phyloP scores from a whole-genome alignment of 2,113 vertebrate species.

The Phyllostomus discolor region DNA sequence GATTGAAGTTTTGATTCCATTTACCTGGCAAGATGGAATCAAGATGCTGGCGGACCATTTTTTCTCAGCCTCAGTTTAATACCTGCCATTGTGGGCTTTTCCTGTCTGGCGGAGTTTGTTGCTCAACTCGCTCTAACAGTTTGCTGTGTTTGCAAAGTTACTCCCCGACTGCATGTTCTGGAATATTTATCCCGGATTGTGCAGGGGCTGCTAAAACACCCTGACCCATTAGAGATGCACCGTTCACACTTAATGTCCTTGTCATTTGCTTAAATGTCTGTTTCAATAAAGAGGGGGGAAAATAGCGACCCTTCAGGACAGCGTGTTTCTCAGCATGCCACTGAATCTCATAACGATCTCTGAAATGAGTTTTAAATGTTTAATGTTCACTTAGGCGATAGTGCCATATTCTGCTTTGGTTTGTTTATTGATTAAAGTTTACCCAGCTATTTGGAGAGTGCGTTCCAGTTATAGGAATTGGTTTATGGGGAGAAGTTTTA shows the following conservation, averaged over 20 bases:
- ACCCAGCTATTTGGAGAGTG: neutral
- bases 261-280: neutral
- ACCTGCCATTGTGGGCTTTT: neutral
- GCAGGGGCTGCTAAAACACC: neutral
- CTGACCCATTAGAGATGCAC: neutral
- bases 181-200: neutral
- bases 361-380: conserved; percentile 66
- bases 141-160: neutral
- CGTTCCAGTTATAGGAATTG: neutral
- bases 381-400: conserved; percentile 40
- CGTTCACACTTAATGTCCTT: neutral
- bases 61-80: neutral
- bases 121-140: neutral
- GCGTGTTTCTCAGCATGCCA: neutral
- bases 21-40: neutral
- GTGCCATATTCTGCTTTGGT: conserved; percentile 1
- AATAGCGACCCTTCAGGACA: neutral
- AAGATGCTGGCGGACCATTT: neutral
- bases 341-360: neutral
- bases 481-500: neutral
- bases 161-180: neutral
- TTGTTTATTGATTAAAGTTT: conserved; percentile 63
- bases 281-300: neutral
- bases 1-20: neutral
- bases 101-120: neutral